These are phyloP conservation scores for Sciaenops ocellatus DNA, from an alignment of 2,797 vertebrate genomes.

Conservation along the genomic window DNA sequence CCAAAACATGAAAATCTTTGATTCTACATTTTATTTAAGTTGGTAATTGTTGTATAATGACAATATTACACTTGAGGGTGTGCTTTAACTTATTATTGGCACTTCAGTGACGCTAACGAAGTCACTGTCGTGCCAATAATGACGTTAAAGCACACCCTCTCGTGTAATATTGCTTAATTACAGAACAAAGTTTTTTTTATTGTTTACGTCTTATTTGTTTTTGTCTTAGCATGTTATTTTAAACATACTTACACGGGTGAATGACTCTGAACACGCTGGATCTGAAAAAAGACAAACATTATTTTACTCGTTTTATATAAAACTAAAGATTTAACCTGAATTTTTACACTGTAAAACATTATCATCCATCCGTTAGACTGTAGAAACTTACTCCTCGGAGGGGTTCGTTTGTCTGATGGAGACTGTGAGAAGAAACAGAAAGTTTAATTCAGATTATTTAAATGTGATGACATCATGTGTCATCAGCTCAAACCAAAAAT, in stretches of 20 bases:
- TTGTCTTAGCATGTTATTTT: too few species aligned
- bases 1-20: too few species aligned
- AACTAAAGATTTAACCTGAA: not conserved
- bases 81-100: too few species aligned
- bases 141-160: too few species aligned
- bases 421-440: slow-evolving; percentile 25
- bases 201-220: too few species aligned
- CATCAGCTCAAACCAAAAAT: not conserved
- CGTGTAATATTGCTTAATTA: too few species aligned
- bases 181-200: too few species aligned
- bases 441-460: not conserved
- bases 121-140: too few species aligned
- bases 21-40: too few species aligned
- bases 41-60: too few species aligned
- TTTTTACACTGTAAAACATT: not conserved
- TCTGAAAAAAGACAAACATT: slow-evolving; percentile 18
- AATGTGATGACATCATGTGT: not conserved
- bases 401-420: slow-evolving; percentile 39
- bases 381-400: slow-evolving; percentile 61
- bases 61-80: too few species aligned
- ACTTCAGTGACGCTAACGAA: too few species aligned
- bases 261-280: slow-evolving; percentile 50
- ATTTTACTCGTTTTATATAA: not conserved
- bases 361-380: rapidly evolving
- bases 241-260: slow-evolving; percentile 52